A percentile compares a stretch with the other conserved stretches of the same genome.
phyloP scores from a whole-genome alignment of 2,113 vertebrate species.

The Toxostoma redivivum region DNA sequence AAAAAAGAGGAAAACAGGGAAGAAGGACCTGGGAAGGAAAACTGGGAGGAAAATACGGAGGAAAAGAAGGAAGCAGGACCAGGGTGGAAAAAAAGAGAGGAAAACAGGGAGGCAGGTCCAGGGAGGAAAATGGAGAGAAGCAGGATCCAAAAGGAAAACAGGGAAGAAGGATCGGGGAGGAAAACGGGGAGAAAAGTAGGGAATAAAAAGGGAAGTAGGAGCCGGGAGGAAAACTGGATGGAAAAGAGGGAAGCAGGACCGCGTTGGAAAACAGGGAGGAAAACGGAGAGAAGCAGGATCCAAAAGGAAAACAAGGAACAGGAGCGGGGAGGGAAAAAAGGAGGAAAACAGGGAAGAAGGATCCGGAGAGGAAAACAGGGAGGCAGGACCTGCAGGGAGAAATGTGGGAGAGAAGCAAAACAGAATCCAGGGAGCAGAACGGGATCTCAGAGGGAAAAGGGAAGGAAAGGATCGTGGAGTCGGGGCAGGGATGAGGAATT shows the following conservation, averaged over 20 bases:
- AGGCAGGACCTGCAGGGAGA: not conserved
- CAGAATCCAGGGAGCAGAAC: not conserved
- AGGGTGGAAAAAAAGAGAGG: too few relatives aligned
- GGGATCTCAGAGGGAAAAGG: not conserved
- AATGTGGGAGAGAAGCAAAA: not conserved
- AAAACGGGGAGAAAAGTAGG: too few relatives aligned
- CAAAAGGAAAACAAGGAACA: not conserved
- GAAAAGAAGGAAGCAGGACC: fast-evolving
- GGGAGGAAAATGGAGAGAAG: not conserved
- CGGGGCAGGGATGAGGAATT: not conserved
- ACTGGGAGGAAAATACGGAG: not conserved
- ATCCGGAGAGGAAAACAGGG: not conserved
- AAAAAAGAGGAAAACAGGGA: too few relatives aligned
- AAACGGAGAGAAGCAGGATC: not conserved
- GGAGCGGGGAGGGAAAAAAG: not conserved
- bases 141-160: not conserved
- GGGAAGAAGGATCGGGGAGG: too few relatives aligned
- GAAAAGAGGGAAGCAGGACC: too few relatives aligned
- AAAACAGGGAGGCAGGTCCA: not conserved
- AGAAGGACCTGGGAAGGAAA: not conserved
- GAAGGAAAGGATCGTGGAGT: fast-evolving
- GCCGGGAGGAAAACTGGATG: not conserved
- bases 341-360: not conserved
- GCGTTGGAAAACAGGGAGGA: too few relatives aligned
- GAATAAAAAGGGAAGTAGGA: too few relatives aligned